Conservation (phyloP, 2,113 vertebrate genomes). For the Gallinago undulata region DNA sequence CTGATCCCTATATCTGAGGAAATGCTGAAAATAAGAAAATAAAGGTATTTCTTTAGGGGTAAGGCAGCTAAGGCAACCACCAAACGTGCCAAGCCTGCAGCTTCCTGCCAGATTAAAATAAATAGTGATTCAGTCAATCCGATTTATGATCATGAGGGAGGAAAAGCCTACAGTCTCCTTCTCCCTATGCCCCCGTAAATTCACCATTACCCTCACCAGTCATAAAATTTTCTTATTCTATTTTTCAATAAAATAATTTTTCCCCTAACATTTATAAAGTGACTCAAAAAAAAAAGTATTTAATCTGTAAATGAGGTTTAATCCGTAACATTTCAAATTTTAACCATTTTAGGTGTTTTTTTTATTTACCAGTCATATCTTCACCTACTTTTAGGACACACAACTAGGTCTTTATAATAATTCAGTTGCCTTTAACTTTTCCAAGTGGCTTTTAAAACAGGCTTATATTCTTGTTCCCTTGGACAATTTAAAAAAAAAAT, state of each 20-base stretch:
- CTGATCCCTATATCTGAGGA: neutral
- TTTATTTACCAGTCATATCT: neutral
- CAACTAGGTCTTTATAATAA: neutral
- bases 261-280: neutral
- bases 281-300: neutral
- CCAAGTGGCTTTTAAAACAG: neutral
- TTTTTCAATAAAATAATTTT: neutral
- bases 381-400: neutral
- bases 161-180: neutral
- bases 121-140: neutral
- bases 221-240: neutral
- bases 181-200: neutral
- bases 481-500: neutral
- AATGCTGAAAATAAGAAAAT: neutral
- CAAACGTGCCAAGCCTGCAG: neutral
- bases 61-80: neutral
- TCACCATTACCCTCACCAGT: neutral
- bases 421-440: neutral
- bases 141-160: neutral
- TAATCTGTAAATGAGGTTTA: neutral
- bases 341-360: neutral
- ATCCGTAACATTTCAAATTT: neutral
- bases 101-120: neutral
- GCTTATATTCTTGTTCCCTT: neutral
- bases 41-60: neutral